phyloP scores from a whole-genome alignment of 2,797 vertebrate species.

The Epinephelus coioides region DNA sequence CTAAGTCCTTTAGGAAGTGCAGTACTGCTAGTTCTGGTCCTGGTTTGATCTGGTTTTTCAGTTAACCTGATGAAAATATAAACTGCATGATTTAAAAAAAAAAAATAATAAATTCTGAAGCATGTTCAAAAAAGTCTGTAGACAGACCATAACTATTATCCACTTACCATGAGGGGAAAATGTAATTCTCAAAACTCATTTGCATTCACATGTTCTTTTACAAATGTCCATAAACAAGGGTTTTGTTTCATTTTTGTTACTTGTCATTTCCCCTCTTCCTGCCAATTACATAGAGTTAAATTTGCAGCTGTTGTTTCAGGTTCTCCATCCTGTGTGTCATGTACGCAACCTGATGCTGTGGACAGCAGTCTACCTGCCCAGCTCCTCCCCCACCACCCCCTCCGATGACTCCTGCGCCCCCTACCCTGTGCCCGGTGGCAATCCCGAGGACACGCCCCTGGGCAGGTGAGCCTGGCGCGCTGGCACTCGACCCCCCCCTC shows the following conservation, averaged over 20 bases:
- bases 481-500: conserved; percentile 57
- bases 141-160: conserved; percentile 3
- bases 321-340: conserved; percentile 97
- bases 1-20: neutral
- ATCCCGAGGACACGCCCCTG: conserved; percentile 92
- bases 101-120: too few relatives aligned
- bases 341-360: conserved; percentile 98
- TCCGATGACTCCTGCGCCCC: conserved; percentile 95
- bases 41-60: too few relatives aligned
- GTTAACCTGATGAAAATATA: too few relatives aligned
- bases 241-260: neutral
- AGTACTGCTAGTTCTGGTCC: neutral
- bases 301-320: conserved; percentile 81
- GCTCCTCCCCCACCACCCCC: conserved; percentile 95
- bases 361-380: conserved; percentile 97
- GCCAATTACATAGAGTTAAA: conserved; percentile 1
- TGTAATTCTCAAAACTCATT: neutral
- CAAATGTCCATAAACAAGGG: neutral
- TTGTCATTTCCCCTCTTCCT: neutral
- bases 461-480: conserved; percentile 91
- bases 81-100: too few relatives aligned
- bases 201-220: neutral
- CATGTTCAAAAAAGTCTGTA: too few relatives aligned
- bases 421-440: conserved; percentile 91
- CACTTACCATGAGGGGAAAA: neutral